Evolutionary conservation across 2,888 invertebrate genomes (phyloP).

Genomic region (Drosophila mimetica): DNA sequence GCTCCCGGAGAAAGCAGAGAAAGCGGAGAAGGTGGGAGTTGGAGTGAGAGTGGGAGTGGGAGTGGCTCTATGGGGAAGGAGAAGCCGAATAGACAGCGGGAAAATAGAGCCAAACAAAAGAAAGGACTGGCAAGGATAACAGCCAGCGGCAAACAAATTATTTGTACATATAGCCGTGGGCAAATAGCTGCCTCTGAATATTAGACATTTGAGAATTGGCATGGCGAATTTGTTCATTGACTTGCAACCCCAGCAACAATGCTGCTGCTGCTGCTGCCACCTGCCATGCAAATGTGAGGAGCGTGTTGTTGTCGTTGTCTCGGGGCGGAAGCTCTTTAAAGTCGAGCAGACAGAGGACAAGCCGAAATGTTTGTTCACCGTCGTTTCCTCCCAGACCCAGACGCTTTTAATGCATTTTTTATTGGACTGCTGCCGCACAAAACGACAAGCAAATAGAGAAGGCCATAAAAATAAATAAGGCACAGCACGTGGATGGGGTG

Average conservation of each 20-base stretch:
- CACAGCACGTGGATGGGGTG: constrained; percentile 22
- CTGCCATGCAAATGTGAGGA: constrained; percentile 64
- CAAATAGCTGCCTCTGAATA: constrained; percentile 68
- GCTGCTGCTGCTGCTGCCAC: constrained; percentile 25
- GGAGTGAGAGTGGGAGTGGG: background rate
- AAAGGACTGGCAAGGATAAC: constrained; percentile 48
- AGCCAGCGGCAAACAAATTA: constrained; percentile 54
- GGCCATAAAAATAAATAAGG: constrained; percentile 80
- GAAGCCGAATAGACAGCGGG: constrained; percentile 64
- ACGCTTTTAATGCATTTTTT: constrained; percentile 79
- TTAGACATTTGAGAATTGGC: constrained; percentile 81
- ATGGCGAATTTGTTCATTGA: constrained; percentile 71
- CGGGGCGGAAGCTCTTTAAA: constrained; percentile 36
- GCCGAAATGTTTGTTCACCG: constrained; percentile 51
- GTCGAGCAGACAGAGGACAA: constrained; percentile 43
- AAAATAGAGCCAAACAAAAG: constrained; percentile 20
- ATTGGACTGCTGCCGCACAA: constrained; percentile 72
- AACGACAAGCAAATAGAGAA: constrained; percentile 74
- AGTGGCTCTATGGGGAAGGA: constrained; percentile 32
- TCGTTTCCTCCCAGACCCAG: constrained; percentile 55
- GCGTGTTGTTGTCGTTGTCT: constrained; percentile 19
- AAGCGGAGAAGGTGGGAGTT: too few species aligned
- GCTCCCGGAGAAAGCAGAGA: constrained; percentile 18
- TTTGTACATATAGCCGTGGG: constrained; percentile 56
- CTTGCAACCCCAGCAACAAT: constrained; percentile 41